Base-by-base conservation (phyloP, 2,888 invertebrate species). In the Corythucha ciliata region DNA sequence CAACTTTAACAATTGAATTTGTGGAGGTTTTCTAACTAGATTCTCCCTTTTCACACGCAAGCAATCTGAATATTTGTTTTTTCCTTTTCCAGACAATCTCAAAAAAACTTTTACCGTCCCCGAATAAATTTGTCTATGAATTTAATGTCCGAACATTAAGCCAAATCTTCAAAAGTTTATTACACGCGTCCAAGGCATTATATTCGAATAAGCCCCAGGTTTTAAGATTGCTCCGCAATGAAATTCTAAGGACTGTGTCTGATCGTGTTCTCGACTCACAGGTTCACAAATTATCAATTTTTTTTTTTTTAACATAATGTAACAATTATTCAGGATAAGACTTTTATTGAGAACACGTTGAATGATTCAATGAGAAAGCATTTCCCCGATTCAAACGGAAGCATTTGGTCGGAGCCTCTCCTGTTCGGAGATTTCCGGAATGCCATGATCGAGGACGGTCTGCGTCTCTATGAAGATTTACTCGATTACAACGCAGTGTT, bases 121-220 rank as follows among this genome's bases (percentile, higher is more conserved):
- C 93, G 0, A 82, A 84, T 4, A 91, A 89, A 69, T 93, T 93
- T 70, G 92, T 93, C 71, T 93, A 93, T 70, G 86, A 91, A 60
- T 93, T 92, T 72, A 92, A 92, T 70, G 76, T 93, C 68, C 78
- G 91, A 39, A 93, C 93, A 71, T 69, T 93, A 59, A 91, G 91
- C 1, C 77, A 90, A 51, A 79, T 93, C 55, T 81, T 79, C 59
- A 82, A 82, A 12, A 92, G 93, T 1, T 67, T 93, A 65, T 78
- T 84, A 49, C 78, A 84, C 55, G 86, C 85, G 8, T 77, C 79
- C 33, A 80, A 86, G 0, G 76, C 74, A 57, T 76, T 77, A 63
- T 88, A 84, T 68, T 74, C 75, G 45, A 77, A 75, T 48, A 69
- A 74, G 18, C 76, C 80, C 14, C 80, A 84, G 55, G 76, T 93